Percentiles rank a stretch among this genome's conserved stretches.
These are phyloP conservation scores for Andrena flavipes DNA, from an alignment of 2,888 invertebrate genomes.

Conservation along the genomic window DNA sequence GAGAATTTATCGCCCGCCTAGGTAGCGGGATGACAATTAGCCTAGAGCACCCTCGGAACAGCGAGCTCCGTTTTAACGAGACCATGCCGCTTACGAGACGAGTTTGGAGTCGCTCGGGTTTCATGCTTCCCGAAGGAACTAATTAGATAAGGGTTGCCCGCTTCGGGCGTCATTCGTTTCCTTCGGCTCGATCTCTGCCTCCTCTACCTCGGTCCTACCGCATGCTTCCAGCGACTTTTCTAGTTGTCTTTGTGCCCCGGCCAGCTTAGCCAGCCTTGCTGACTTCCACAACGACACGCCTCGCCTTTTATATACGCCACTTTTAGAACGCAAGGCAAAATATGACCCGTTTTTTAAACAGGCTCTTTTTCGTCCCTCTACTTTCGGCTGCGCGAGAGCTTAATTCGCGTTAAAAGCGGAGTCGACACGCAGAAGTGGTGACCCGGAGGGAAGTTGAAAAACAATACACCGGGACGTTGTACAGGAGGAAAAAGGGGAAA, in stretches of 20 bases:
- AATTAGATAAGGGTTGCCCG: slow-evolving; percentile 70
- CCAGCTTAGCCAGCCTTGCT: no score
- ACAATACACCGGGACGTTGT: slow-evolving; percentile 37
- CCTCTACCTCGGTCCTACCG: background rate
- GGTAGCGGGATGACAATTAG: slow-evolving; percentile 67
- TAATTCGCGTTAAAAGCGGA: slow-evolving; percentile 39
- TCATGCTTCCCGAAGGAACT: slow-evolving; percentile 66
- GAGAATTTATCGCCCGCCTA: slow-evolving; percentile 62
- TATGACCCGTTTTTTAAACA: slow-evolving; percentile 40
- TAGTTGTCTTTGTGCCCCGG: background rate
- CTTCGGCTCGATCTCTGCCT: slow-evolving; percentile 35
- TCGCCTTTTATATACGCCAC: slow-evolving; percentile 5
- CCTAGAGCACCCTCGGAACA: slow-evolving; percentile 57
- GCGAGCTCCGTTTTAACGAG: slow-evolving; percentile 64
- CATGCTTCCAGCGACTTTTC: background rate
- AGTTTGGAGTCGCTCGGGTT: slow-evolving; percentile 63
- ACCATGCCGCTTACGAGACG: slow-evolving; percentile 63
- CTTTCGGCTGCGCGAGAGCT: slow-evolving; percentile 27
- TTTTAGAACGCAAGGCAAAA: slow-evolving; percentile 12
- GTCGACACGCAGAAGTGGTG: slow-evolving; percentile 30
- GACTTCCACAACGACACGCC: background rate
- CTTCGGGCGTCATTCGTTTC: slow-evolving; percentile 57
- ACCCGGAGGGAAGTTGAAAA: slow-evolving; percentile 41
- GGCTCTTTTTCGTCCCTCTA: slow-evolving; percentile 8
- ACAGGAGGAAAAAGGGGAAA: background rate